Conservation (phyloP, 1,140 invertebrate species). For the Drosophila carrolli region DNA sequence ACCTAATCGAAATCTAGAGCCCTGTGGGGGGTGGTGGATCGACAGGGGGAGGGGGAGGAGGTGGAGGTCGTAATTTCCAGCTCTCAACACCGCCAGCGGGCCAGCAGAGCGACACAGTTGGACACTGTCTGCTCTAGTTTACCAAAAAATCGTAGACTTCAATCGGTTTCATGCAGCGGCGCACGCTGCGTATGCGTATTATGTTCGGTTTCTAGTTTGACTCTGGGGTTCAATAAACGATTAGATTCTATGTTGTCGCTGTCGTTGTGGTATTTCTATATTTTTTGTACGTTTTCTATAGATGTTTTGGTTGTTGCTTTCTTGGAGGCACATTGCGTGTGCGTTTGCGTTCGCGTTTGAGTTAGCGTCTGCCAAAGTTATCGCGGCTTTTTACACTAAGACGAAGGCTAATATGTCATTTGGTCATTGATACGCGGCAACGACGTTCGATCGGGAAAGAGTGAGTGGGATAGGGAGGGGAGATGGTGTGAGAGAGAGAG, state of each 20-base stretch:
- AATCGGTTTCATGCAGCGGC: slow-evolving; percentile 30
- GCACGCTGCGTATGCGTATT: slow-evolving; percentile 80
- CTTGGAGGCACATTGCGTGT: slow-evolving; percentile 28
- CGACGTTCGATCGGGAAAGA: slow-evolving; percentile 34
- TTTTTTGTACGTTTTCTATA: not conserved
- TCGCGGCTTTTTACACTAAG: slow-evolving; percentile 81
- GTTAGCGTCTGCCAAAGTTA: slow-evolving; percentile 79
- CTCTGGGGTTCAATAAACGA: slow-evolving; percentile 73
- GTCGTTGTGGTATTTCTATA: slow-evolving; percentile 2
- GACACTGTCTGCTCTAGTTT: slow-evolving; percentile 60
- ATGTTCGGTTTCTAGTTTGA: slow-evolving; percentile 35
- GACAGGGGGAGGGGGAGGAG: not conserved
- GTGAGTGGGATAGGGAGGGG: not conserved
- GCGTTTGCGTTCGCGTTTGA: slow-evolving; percentile 36
- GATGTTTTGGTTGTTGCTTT: slow-evolving; percentile 23
- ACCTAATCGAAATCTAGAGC: slow-evolving; percentile 61
- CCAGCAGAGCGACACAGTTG: slow-evolving; percentile 70
- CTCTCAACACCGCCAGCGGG: slow-evolving; percentile 76
- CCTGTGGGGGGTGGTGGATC: slow-evolving; percentile 50
- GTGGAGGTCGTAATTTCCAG: slow-evolving; percentile 67
- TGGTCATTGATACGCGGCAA: slow-evolving; percentile 76
- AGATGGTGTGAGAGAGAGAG: not conserved
- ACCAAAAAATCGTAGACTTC: slow-evolving; percentile 27
- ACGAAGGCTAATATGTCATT: slow-evolving; percentile 82
- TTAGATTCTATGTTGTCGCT: slow-evolving; percentile 63